Conservation (phyloP, 2,888 invertebrate genomes). For the Idaea straminata region DNA sequence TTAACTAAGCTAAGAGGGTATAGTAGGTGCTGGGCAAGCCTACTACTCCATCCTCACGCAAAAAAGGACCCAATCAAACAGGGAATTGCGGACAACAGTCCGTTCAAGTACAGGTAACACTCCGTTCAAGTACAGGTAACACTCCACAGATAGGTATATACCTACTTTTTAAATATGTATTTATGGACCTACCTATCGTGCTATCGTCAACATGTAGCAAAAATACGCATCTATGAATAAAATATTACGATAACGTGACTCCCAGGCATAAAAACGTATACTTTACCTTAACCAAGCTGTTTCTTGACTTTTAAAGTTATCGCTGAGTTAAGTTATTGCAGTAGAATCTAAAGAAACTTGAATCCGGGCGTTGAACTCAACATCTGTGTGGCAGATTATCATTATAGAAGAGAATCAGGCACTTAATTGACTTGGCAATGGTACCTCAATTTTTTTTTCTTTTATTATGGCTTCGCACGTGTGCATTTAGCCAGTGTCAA, state of each 20-base stretch:
- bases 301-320: not conserved
- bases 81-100: no score
- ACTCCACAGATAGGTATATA: no score
- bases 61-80: no score
- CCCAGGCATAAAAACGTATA: not conserved
- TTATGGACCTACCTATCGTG: not conserved
- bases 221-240: not conserved
- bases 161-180: not conserved
- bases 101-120: no score
- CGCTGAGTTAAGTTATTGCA: not conserved
- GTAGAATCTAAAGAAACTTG: not conserved
- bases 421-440: constrained; percentile 23
- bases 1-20: no score
- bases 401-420: not conserved
- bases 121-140: no score
- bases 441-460: no score
- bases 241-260: constrained; percentile 1
- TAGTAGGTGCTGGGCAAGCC: no score
- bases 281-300: not conserved
- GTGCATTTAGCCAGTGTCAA: no score
- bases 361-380: not conserved
- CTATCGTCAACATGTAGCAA: not conserved
- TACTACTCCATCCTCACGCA: no score
- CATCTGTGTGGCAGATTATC: not conserved
- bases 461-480: no score